phyloP scores from a whole-genome alignment of 2,888 invertebrate species.

The Drosophila kanekoi region DNA sequence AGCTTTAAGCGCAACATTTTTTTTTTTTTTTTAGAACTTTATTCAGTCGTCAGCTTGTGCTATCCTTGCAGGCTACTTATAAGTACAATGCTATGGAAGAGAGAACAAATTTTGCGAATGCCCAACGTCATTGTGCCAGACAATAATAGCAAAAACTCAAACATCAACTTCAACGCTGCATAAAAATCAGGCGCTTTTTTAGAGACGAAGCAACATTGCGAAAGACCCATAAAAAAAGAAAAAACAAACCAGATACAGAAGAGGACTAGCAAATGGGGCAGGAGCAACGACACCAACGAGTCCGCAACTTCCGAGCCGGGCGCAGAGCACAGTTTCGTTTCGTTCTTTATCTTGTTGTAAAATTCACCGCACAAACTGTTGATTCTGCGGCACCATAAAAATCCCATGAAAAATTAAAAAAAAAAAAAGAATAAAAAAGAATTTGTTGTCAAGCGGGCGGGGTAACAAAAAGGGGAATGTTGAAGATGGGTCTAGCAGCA shows the following conservation, averaged over 20 bases:
- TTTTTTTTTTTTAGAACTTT: not conserved
- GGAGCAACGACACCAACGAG: slow-evolving; percentile 39
- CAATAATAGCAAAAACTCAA: slow-evolving; percentile 68
- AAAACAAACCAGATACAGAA: slow-evolving; percentile 13
- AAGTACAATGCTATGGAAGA: slow-evolving; percentile 1
- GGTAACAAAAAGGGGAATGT: not conserved
- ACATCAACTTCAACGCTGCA: slow-evolving; percentile 68
- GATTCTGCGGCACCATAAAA: slow-evolving; percentile 83
- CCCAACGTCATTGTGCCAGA: slow-evolving; percentile 70
- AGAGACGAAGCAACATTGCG: slow-evolving; percentile 26
- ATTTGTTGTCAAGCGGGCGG: no score
- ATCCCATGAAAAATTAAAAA: slow-evolving; percentile 79
- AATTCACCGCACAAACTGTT: slow-evolving; percentile 84
- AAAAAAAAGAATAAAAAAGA: slow-evolving; percentile 40
- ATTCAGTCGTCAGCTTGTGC: slow-evolving; percentile 8
- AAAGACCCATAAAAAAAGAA: slow-evolving; percentile 21
- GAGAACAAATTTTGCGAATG: slow-evolving; percentile 42
- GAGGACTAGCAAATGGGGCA: slow-evolving; percentile 20
- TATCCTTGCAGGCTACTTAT: slow-evolving; percentile 5
- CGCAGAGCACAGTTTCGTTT: slow-evolving; percentile 22
- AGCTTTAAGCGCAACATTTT: slow-evolving; percentile 31
- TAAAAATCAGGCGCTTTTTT: slow-evolving; percentile 55
- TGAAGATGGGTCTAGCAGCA: slow-evolving; percentile 23
- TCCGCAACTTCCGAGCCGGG: slow-evolving; percentile 35
- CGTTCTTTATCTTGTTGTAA: slow-evolving; percentile 81